These are phyloP conservation scores for Sicus ferrugineus DNA, from an alignment of 2,888 invertebrate species.

Conservation along the genomic window DNA sequence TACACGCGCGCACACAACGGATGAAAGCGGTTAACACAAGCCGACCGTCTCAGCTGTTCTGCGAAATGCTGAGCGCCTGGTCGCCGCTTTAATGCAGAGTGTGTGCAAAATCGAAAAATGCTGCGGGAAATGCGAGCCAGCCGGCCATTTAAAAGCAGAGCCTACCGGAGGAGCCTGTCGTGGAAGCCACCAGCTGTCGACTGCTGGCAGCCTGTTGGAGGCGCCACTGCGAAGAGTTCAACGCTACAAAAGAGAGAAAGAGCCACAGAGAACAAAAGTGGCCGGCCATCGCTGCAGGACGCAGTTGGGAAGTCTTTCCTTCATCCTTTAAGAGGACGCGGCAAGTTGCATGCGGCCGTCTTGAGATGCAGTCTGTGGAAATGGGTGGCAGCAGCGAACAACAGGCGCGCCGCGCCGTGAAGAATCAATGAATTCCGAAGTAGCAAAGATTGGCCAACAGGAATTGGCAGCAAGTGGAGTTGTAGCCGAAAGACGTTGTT, in stretches of 20 bases:
- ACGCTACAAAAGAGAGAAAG: neutral
- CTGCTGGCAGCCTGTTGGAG: constrained; percentile 53
- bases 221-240: constrained; percentile 49
- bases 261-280: too few relatives aligned
- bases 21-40: neutral
- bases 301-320: neutral
- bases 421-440: constrained; percentile 38
- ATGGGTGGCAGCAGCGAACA: neutral
- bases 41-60: neutral
- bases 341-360: neutral
- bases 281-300: too few relatives aligned
- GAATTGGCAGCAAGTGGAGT: constrained; percentile 28
- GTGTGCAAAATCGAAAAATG: constrained; percentile 48
- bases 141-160: constrained; percentile 11
- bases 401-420: neutral
- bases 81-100: constrained; percentile 56
- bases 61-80: constrained; percentile 47
- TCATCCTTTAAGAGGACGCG: neutral
- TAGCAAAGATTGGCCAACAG: constrained; percentile 31
- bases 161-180: constrained; percentile 5
- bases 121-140: constrained; percentile 14
- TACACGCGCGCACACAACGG: constrained; percentile 14
- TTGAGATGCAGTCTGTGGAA: neutral
- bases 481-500: neutral
- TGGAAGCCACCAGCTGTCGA: neutral